Base-by-base conservation (phyloP, 2,797 vertebrate genomes). In the Mycteria americana region DNA sequence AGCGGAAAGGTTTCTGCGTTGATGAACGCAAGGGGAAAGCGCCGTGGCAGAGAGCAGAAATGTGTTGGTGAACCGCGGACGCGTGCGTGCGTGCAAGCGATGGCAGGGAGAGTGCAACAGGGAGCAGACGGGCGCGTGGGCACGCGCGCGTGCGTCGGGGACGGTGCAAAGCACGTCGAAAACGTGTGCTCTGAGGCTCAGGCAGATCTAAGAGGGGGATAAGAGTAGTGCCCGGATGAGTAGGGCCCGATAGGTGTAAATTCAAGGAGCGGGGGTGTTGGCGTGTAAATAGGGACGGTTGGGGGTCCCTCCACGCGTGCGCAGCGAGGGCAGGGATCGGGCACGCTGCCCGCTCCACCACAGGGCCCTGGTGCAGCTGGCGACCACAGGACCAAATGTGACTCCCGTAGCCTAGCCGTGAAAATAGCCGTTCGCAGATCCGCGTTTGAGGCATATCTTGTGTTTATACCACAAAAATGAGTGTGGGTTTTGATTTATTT, bases 231-330 rank as follows among this genome's bases (percentile, higher is more conserved):
- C 6, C 53, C 1, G 2, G 13, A 16, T 21, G 54, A 64, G 27
- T 1, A 37, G 41, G 65, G 68, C 11, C 22, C 14, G 24, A 11
- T 6, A 24, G 30, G 27, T 18, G 21, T 41, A 6, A 56, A 60
- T 21, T 45, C 28, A n/a, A 17, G 28, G 45, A 28, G 37, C 15
- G 9, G 25, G 50, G n/a, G 13, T 17, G 69, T 13, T 28, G 60
- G 43, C 15, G 43, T 2, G 1, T 12, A 4, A 41, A 17, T 3
- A 37, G 59, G 35, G 7, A 12, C 3, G 35, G 30, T 48, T 8
- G 59, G 18, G 13, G 18, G 57, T n/a, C 53, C 18, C 51, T 24
- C 37, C 41, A 1, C 0, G 0, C 0, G 7, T 1, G 14, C 2
- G 10, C 39, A 8, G 48, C 10, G 4, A 25, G 54, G 72, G 45